Evolutionary conservation across 2,888 invertebrate genomes (phyloP).

Genomic region (Nymphalis urticae): DNA sequence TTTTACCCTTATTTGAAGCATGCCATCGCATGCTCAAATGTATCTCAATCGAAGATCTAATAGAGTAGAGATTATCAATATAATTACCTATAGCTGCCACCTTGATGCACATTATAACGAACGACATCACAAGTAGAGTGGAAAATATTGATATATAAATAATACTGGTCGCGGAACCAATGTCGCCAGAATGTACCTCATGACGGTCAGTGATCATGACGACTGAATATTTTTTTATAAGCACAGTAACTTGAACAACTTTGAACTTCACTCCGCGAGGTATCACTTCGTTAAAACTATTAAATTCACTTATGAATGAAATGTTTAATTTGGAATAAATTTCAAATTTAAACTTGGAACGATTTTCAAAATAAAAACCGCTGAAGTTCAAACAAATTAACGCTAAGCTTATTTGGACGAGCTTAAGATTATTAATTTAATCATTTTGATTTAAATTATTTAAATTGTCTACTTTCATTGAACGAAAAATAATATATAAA

Average conservation of each 20-base stretch:
- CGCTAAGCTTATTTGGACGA: background rate
- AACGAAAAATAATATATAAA: background rate
- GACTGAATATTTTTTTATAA: background rate
- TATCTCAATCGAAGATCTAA: no score
- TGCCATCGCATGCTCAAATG: no score
- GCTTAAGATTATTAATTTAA: background rate
- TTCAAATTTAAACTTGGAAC: constrained; percentile 19
- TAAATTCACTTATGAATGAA: constrained; percentile 4
- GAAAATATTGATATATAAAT: constrained; percentile 45
- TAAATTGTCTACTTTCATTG: background rate
- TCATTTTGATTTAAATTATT: background rate
- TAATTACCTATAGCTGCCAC: constrained; percentile 52
- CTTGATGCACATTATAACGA: constrained; percentile 60
- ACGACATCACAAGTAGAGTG: constrained; percentile 55
- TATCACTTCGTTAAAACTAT: background rate
- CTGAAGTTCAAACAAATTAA: constrained; percentile 23
- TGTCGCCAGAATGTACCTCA: background rate
- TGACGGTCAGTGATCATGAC: constrained; percentile 16
- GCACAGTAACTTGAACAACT: constrained; percentile 5
- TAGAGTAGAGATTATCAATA: background rate
- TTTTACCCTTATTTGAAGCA: no score
- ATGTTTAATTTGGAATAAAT: background rate
- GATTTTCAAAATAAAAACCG: constrained; percentile 32
- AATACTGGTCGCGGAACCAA: constrained; percentile 33
- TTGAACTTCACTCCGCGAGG: background rate